Evolutionary conservation across 2,113 vertebrate genomes (phyloP), one percentile per base, ranked within the genome.

Genomic region (Orientallactaga bullata): DNA sequence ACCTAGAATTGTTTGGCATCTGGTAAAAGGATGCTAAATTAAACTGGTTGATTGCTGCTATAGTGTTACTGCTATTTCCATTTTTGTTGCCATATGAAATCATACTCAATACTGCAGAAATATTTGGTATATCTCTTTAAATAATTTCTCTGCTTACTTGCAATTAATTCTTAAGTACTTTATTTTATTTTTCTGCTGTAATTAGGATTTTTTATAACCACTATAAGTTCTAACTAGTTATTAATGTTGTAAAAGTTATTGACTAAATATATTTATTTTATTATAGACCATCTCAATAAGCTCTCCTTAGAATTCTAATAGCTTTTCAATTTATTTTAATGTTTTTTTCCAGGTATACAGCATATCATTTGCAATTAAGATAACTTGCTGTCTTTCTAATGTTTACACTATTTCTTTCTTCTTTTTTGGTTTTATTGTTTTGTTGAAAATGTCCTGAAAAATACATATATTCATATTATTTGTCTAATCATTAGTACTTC

Each of bases 241-340:
- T 82, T 89, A 73, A 55, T 81, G n/a, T 6, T 69, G 71, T 89
- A 88, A 94, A 90, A 81, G 79, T 73, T 86, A 83, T 39, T 87
- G 80, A 51, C 58, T 78, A 69, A 71, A 37, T 78, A 42, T 91
- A 85, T 91, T 93, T 85, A 91, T 92, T 96, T 94, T 90, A 78
- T 66, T 87, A 84, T 15, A 85, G 23, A 81, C 16, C 32, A 74
- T 73, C 18, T 91, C 83, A 81, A 66, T 90, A 94, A 69, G 80
- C 9, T 90, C 37, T 79, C 47, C 89, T 74, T 76, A 77, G 86
- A 72, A 90, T 92, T 77, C 58, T 55, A 92, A 88, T 28, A 61
- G 23, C 37, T 81, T 90, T 94, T 69, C 47, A 79, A 85, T 63
- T 81, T 81, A 84, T 79, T 90, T 92, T 81, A 5, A 13, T 87